Conservation (phyloP, 1,140 invertebrate genomes). For the Palaemon carinicauda region DNA sequence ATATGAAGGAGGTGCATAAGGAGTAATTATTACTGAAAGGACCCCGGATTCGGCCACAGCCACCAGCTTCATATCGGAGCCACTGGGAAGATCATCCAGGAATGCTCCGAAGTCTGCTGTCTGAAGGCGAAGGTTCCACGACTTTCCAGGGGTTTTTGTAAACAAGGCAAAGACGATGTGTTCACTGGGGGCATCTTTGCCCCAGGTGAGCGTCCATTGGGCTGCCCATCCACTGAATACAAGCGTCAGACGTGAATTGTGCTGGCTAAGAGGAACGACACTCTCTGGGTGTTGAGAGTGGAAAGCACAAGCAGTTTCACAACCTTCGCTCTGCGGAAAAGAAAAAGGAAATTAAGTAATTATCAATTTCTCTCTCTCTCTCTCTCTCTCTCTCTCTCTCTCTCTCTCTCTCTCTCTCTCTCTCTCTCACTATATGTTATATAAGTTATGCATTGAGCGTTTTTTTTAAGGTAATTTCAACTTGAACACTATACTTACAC, state of each 20-base stretch:
- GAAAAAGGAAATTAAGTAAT: neutral
- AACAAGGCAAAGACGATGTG: constrained; percentile 46
- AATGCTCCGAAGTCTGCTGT: constrained; percentile 42
- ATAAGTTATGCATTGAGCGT: neutral
- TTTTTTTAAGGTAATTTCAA: neutral
- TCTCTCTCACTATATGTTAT: no score
- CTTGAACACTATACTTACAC: constrained; percentile 32
- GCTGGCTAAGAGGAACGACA: constrained; percentile 35
- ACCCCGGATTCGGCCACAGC: constrained; percentile 52
- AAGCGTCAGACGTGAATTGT: constrained; percentile 52
- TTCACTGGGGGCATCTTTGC: neutral
- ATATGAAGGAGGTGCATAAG: constrained; percentile 35
- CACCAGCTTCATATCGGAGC: constrained; percentile 52
- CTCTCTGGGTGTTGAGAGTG: constrained; percentile 17
- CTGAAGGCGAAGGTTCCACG: constrained; percentile 39
- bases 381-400: no score
- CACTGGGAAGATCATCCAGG: constrained; percentile 37
- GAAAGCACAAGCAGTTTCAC: constrained; percentile 43
- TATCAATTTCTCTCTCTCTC: neutral
- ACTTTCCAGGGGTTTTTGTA: constrained; percentile 27
- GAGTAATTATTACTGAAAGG: constrained; percentile 51
- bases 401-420: no score
- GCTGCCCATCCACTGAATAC: constrained; percentile 40
- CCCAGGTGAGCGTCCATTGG: constrained; percentile 41
- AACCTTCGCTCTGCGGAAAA: constrained; percentile 24